Conservation (phyloP, 2,113 vertebrate genomes). For the Microtus oregoni region DNA sequence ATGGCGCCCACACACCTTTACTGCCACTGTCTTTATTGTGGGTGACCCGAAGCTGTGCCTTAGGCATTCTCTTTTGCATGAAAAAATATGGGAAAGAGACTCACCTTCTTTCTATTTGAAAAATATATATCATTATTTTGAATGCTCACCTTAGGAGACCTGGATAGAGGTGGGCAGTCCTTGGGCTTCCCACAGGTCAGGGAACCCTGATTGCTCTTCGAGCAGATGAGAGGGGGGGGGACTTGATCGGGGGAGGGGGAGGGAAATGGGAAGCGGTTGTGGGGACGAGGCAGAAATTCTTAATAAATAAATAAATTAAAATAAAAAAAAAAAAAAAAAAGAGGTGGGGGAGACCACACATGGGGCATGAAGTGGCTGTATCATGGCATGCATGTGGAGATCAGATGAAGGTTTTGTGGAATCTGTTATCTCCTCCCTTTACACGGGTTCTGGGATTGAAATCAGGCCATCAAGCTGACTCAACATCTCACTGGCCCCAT, state of each 20-base stretch:
- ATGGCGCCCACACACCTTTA: background rate
- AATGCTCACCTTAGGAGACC: too few species aligned
- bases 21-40: background rate
- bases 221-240: too few species aligned
- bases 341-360: background rate
- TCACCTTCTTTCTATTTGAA: background rate
- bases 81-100: background rate
- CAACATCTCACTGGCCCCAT: background rate
- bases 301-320: too few species aligned
- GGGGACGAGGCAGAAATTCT: too few species aligned
- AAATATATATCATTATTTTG: too few species aligned
- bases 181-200: too few species aligned
- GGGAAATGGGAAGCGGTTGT: too few species aligned
- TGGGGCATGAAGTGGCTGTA: background rate
- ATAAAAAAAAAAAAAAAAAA: too few species aligned
- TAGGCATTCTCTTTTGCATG: background rate
- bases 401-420: background rate
- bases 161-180: too few species aligned
- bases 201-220: too few species aligned
- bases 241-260: too few species aligned
- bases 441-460: background rate
- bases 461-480: background rate
- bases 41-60: background rate
- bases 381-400: background rate
- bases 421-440: background rate